These are phyloP conservation scores for Fulmarus glacialis DNA, from an alignment of 2,113 vertebrate genomes.

Conservation along the genomic window DNA sequence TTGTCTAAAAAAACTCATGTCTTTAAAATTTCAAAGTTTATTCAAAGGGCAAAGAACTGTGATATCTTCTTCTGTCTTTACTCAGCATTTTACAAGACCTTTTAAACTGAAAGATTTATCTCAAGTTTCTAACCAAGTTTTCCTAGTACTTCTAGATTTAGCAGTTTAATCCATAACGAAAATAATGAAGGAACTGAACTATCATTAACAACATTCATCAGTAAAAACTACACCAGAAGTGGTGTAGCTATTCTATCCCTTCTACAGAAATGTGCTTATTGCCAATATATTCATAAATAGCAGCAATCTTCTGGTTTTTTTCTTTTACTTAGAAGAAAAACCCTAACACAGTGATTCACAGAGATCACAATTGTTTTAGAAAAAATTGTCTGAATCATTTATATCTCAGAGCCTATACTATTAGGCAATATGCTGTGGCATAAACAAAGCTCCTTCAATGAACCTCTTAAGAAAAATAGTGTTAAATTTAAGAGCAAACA, in stretches of 20 bases:
- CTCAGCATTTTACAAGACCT: neutral
- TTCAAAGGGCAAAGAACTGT: neutral
- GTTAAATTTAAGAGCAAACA: neutral
- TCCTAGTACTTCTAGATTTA: neutral
- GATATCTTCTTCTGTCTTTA: neutral
- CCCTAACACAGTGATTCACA: neutral
- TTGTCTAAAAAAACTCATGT: neutral
- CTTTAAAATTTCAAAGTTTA: neutral
- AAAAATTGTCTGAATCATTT: neutral
- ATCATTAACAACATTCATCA: neutral
- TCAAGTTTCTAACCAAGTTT: neutral
- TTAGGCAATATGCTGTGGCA: neutral
- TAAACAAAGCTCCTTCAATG: neutral
- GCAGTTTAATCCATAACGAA: neutral
- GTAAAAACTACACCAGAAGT: neutral
- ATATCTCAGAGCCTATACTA: neutral
- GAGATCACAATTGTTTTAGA: neutral
- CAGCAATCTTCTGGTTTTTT: neutral
- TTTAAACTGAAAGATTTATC: neutral
- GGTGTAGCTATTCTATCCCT: neutral
- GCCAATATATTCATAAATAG: neutral
- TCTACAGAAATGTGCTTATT: neutral
- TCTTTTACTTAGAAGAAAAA: neutral
- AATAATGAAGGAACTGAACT: neutral
- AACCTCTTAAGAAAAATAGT: neutral